Conservation (phyloP, 2,113 vertebrate genomes). For the Hystrix cristata region DNA sequence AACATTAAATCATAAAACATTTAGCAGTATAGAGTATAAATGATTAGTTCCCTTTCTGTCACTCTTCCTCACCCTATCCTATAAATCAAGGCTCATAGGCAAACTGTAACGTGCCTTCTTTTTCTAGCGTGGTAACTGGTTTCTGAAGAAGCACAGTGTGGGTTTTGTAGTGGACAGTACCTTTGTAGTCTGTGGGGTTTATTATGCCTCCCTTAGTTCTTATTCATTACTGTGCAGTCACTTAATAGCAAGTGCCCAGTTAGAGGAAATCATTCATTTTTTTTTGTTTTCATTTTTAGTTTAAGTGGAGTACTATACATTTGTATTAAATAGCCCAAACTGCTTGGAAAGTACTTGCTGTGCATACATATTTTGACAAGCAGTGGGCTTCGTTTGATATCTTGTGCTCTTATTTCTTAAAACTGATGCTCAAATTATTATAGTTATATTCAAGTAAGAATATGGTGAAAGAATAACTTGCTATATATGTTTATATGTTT, state of each 20-base stretch:
- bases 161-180: neutral
- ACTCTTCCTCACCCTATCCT: neutral
- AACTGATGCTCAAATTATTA: conserved; percentile 71
- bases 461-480: conserved; percentile 65
- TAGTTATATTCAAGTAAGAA: conserved; percentile 58
- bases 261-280: neutral
- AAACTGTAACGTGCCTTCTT: neutral
- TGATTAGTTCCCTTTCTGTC: neutral
- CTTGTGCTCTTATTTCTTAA: conserved; percentile 73
- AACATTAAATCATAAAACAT: conserved; percentile 2
- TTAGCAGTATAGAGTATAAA: neutral
- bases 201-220: neutral
- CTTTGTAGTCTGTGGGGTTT: neutral
- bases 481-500: conserved; percentile 66
- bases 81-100: neutral
- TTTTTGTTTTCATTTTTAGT: neutral
- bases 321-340: neutral
- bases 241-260: neutral
- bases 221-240: neutral
- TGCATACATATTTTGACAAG: conserved; percentile 72
- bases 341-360: conserved; percentile 72
- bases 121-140: neutral
- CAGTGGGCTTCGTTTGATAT: conserved; percentile 66
- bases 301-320: conserved; percentile 13
- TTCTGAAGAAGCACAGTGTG: neutral